Base-by-base conservation (phyloP, 1,140 invertebrate genomes). In the Hirudo medicinalis region DNA sequence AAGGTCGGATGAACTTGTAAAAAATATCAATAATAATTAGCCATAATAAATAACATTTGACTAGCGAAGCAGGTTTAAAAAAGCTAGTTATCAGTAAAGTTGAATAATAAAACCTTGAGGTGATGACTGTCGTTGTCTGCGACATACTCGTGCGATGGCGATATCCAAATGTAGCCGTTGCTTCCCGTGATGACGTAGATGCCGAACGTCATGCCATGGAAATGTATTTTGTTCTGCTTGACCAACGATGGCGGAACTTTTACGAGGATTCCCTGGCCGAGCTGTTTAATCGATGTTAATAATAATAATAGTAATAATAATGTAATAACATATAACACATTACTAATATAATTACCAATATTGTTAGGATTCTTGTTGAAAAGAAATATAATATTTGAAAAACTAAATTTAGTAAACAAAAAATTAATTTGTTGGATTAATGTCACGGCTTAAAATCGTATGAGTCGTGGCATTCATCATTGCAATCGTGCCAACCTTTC, bases 111-210 rank as follows among this genome's bases (percentile, higher is more conserved):
- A 72, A 76, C 77, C 80, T 88, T 88, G n/a, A 92, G 81, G 82
- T 91, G 89, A 77, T 91, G 87, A 3, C 87, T 85, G 78, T 91
- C 92, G 29, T 70, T 69, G 20, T 90, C 90, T 55, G 87, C 87
- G 49, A 87, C 87, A 36, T 87, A 86, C 13, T 72, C 75, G 75
- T 88, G 74, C 15, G 85, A 88, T 0, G 91, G 90, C 71, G 88
- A 89, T 67, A 99, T 90, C 92, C 93, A 99, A 70, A 99, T 89
- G 76, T 89, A 96, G 0, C 97, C 96, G 82, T 99, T 99, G 75
- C 92, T 94, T 13, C 95, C 95, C 13, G 99, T 85, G 72, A 99
- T 96, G 13, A 99, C 83, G 75, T 88, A 91, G 0, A 89, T 89
- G 0, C 94, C 94, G 80, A 89, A 91, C 0, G 90, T 87, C 49